Conservation (phyloP, 2,797 vertebrate species). For the Aldrovandia affinis region DNA sequence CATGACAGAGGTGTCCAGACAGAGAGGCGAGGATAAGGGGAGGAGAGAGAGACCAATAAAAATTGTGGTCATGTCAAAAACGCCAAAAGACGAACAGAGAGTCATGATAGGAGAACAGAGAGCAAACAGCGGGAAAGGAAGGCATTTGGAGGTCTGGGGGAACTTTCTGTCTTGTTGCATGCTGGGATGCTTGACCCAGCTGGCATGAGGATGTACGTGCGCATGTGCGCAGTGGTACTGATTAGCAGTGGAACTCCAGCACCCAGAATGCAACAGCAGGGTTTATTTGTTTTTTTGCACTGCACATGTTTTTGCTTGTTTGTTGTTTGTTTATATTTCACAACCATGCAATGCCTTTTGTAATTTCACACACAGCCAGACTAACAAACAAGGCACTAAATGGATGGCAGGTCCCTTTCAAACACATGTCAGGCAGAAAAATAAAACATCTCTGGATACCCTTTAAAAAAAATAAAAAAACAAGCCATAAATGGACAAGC, state of each 20-base stretch:
- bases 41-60: slow-evolving; percentile 84
- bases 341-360: background rate
- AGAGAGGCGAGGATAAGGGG: slow-evolving; percentile 72
- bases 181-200: slow-evolving; percentile 41
- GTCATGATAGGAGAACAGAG: slow-evolving; percentile 57
- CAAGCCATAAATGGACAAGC: slow-evolving; percentile 49
- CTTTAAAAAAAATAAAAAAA: slow-evolving; percentile 64
- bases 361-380: slow-evolving; percentile 33
- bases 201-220: background rate
- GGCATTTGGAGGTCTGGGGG: slow-evolving; percentile 9
- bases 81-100: slow-evolving; percentile 64
- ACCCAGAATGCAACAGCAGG: slow-evolving; percentile 11
- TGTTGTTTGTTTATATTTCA: background rate
- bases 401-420: slow-evolving; percentile 64
- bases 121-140: slow-evolving; percentile 40
- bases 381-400: slow-evolving; percentile 45
- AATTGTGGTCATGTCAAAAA: slow-evolving; percentile 80
- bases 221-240: background rate
- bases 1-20: slow-evolving; percentile 89
- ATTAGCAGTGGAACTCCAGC: background rate
- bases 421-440: slow-evolving; percentile 68
- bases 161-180: slow-evolving; percentile 44
- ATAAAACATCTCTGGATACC: slow-evolving; percentile 44
- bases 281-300: background rate
- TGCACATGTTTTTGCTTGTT: too few species aligned